A percentile compares a stretch with the other conserved stretches of the same genome.
Evolutionary conservation across 2,888 invertebrate species (phyloP).

Genomic region (Tipula confusa): DNA sequence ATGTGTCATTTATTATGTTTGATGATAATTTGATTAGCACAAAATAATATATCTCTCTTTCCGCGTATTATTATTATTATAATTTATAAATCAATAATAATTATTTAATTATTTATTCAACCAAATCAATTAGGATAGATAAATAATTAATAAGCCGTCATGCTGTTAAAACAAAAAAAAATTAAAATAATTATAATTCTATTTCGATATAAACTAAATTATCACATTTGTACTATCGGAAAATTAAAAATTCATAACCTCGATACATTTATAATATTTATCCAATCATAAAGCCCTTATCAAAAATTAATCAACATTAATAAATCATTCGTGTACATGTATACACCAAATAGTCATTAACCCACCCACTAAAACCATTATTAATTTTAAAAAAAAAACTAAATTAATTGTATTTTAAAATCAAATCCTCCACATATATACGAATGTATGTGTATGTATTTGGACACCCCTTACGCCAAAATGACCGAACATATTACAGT

Average conservation of each 20-base stretch:
- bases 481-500: background rate
- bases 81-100: background rate
- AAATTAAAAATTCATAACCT: background rate
- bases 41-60: background rate
- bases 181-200: too few relatives aligned
- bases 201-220: too few relatives aligned
- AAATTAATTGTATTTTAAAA: background rate
- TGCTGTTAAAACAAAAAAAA: background rate
- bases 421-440: background rate
- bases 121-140: background rate
- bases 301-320: conserved; percentile 6
- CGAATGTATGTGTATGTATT: too few relatives aligned
- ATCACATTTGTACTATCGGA: background rate
- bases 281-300: background rate
- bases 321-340: background rate
- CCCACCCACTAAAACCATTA: background rate
- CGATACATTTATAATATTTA: background rate
- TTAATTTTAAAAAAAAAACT: too few relatives aligned
- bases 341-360: background rate
- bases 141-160: background rate
- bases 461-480: background rate
- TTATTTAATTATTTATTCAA: background rate
- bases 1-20: background rate
- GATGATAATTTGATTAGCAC: background rate
- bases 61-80: background rate